Base-by-base conservation (phyloP, 1,140 invertebrate species). In the Bombus superbus region DNA sequence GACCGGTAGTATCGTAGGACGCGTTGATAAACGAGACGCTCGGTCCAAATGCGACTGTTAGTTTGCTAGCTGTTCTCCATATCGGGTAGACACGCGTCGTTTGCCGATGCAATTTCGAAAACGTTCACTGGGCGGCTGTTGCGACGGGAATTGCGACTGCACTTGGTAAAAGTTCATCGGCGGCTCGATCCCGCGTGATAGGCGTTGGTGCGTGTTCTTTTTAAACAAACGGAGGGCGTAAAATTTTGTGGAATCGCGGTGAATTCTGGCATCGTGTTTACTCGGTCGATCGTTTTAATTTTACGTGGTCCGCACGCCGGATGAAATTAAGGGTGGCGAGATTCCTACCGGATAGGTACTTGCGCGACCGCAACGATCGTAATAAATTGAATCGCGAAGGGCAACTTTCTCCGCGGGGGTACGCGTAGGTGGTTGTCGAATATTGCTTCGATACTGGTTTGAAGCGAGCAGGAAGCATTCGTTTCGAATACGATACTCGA, bases 401-500 rank as follows among this genome's bases (percentile, higher is more conserved):
- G 87, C 87, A 81, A 90, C 91, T 92, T 92, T 92, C 91, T 91
- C 91, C 84, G 85, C 91, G 80, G 91, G 91, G 89, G 90, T 91
- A 89, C 89, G 91, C 88, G 89, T 90, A 86, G 89, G 89, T 90
- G 89, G 89, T 88, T 90, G 89, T 90, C 89, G 89, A 90, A 90
- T 90, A 90, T 90, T 64, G 86, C 89, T 74, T 88, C 89, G 89
- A 90, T 90, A 90, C 86, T 88, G 86, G 89, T 90, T 88, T 79
- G 44, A 88, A 88, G 86, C 83, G 74, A 82, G 86, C 78, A 86
- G 77, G 89, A 90, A 88, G 89, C 89, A 79, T 90, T 81, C 83
- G 79, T 88, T 90, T 83, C 75, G 82, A 83, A 62, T 74, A 62
- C 78, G 82, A 25, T 15, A 13, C 66, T 83, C 85, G 89, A 90